A percentile compares a stretch with the other conserved stretches of the same genome.
Conservation (phyloP, 2,797 vertebrate genomes). For the Onychomys arenicola region DNA sequence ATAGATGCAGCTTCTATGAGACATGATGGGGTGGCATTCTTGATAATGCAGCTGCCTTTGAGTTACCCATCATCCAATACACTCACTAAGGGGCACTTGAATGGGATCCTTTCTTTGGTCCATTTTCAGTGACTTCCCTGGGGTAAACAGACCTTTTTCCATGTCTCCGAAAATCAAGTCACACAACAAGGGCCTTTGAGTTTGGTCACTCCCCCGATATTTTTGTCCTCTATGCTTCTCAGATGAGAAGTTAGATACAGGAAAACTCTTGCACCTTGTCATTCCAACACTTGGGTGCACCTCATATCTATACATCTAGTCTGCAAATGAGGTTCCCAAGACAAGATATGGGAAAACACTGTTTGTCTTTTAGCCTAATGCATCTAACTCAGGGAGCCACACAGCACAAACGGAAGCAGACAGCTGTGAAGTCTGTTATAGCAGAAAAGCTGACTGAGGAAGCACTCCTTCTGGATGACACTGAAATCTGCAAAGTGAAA, state of each 20-base stretch:
- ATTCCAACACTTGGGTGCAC: not conserved
- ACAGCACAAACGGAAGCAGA: slow-evolving; percentile 22
- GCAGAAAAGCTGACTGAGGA: not conserved
- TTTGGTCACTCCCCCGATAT: rapidly evolving
- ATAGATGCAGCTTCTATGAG: not conserved
- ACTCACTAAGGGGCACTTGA: not conserved
- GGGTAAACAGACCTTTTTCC: not conserved
- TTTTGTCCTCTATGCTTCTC: not conserved
- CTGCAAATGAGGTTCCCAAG: not conserved
- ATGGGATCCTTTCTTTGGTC: not conserved
- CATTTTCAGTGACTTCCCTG: not conserved
- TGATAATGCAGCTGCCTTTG: not conserved
- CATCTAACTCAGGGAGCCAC: not conserved
- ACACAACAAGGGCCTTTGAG: not conserved
- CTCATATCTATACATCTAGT: not conserved
- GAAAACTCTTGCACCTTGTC: not conserved
- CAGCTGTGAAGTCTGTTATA: slow-evolving; percentile 9
- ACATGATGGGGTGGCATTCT: not conserved
- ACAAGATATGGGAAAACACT: not conserved
- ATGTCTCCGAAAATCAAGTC: not conserved
- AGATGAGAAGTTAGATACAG: not conserved
- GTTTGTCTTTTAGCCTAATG: not conserved
- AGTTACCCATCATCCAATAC: not conserved
- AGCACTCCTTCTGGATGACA: slow-evolving; percentile 38
- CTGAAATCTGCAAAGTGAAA: slow-evolving; percentile 25